Percentiles rank a stretch among this genome's conserved stretches.
Evolutionary conservation across 2,888 invertebrate genomes (phyloP).

Genomic region (Caenorhabditis imperialis): DNA sequence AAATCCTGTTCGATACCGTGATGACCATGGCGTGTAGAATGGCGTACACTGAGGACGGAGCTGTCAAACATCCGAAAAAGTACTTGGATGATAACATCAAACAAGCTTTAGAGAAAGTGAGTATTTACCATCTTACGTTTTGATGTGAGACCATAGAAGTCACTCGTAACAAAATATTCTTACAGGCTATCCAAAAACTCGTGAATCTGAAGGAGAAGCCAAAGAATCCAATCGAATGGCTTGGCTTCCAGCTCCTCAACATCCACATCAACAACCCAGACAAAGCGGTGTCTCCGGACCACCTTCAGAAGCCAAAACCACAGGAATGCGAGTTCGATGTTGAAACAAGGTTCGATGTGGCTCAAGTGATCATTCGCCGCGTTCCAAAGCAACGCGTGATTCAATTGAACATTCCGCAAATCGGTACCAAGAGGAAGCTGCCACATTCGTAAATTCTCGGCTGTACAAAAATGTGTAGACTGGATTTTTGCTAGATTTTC

Average conservation of each 20-base stretch:
- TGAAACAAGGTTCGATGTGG: too few relatives aligned
- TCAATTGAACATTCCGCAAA: too few relatives aligned
- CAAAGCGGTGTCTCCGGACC: too few relatives aligned
- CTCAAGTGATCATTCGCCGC: too few relatives aligned
- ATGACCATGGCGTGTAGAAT: neutral
- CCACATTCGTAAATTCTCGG: too few relatives aligned
- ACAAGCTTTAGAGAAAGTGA: neutral
- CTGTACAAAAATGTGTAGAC: too few relatives aligned
- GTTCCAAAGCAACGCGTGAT: too few relatives aligned
- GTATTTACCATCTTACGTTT: neutral
- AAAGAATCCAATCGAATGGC: conserved; percentile 27
- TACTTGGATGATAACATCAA: conserved; percentile 8
- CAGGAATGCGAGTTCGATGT: too few relatives aligned
- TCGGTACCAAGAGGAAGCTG: too few relatives aligned
- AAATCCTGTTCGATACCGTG: neutral
- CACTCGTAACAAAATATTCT: neutral
- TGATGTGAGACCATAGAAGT: too few relatives aligned
- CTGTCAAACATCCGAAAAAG: neutral
- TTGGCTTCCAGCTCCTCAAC: conserved; percentile 18
- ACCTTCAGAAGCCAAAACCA: too few relatives aligned
- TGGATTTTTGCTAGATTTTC: too few relatives aligned
- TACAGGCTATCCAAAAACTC: conserved; percentile 23
- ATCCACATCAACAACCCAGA: neutral
- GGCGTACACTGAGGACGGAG: neutral
- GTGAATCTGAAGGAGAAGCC: conserved; percentile 19